Conservation (phyloP, 2,797 vertebrate genomes). For the Microcaecilia unicolor region DNA sequence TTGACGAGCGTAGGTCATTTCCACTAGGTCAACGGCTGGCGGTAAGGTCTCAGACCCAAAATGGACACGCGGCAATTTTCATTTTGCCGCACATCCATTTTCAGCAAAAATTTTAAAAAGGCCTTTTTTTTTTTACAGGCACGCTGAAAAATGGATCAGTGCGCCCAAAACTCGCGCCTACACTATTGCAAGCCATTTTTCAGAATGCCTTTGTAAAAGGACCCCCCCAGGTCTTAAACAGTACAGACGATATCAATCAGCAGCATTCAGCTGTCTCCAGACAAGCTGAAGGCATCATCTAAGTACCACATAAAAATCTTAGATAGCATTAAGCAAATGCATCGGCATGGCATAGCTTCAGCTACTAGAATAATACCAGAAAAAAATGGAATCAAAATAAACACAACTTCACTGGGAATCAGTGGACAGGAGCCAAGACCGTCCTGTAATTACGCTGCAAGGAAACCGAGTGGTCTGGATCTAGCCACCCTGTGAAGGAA, state of each 20-base stretch:
- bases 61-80: too few relatives aligned
- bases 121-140: too few relatives aligned
- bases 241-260: background rate
- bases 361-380: background rate
- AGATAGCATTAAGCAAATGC: background rate
- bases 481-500: background rate
- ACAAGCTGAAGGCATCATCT: accelerated
- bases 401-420: constrained; percentile 4
- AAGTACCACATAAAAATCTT: background rate
- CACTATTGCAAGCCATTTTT: too few relatives aligned
- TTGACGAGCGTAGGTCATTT: too few relatives aligned
- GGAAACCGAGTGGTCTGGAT: background rate
- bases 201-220: too few relatives aligned
- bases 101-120: too few relatives aligned
- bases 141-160: too few relatives aligned
- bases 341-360: background rate
- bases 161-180: too few relatives aligned
- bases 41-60: too few relatives aligned
- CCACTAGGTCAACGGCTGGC: too few relatives aligned
- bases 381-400: constrained; percentile 15
- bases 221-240: accelerated
- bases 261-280: background rate
- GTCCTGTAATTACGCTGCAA: constrained; percentile 6
- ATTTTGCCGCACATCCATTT: too few relatives aligned
- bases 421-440: background rate